phyloP scores from a whole-genome alignment of 2,113 vertebrate genomes.

The Lycocorax pyrrhopterus region DNA sequence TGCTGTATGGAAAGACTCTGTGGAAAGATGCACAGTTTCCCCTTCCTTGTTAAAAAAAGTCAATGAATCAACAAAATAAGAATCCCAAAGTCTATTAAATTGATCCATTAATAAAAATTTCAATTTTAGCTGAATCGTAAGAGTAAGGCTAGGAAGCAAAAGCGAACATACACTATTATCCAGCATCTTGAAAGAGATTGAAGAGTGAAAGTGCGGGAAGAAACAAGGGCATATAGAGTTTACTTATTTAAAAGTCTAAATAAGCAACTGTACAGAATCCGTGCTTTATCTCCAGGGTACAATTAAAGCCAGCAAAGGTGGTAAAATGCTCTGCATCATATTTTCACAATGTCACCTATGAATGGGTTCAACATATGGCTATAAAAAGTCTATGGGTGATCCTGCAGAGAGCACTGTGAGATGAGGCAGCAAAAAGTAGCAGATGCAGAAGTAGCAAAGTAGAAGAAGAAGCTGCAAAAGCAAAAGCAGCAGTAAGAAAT shows the following conservation, averaged over 20 bases:
- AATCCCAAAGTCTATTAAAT: conserved; percentile 11
- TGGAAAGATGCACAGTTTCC: background rate
- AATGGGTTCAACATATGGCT: conserved; percentile 29
- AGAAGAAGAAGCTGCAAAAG: background rate
- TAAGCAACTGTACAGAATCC: conserved; percentile 22
- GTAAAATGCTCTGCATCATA: conserved; percentile 11
- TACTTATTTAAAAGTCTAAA: conserved; percentile 30
- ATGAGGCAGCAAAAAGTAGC: background rate
- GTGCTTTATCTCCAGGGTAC: conserved; percentile 8
- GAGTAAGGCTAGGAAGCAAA: background rate
- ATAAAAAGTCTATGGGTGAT: conserved; percentile 39
- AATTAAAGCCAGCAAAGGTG: conserved; percentile 40
- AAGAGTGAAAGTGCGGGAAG: background rate
- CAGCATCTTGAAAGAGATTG: conserved; percentile 9
- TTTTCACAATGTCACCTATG: conserved; percentile 12
- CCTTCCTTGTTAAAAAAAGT: background rate
- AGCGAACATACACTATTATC: background rate
- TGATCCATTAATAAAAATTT: conserved; percentile 33
- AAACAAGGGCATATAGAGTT: background rate
- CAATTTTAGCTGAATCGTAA: conserved; percentile 43
- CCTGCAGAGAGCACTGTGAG: conserved; percentile 18
- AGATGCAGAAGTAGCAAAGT: background rate
- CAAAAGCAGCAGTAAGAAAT: background rate
- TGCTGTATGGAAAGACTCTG: background rate
- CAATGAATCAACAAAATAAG: conserved; percentile 35